Percentiles rank a stretch among this genome's conserved stretches.
phyloP scores from a whole-genome alignment of 2,888 invertebrate species.

The Drosophila seclusa region DNA sequence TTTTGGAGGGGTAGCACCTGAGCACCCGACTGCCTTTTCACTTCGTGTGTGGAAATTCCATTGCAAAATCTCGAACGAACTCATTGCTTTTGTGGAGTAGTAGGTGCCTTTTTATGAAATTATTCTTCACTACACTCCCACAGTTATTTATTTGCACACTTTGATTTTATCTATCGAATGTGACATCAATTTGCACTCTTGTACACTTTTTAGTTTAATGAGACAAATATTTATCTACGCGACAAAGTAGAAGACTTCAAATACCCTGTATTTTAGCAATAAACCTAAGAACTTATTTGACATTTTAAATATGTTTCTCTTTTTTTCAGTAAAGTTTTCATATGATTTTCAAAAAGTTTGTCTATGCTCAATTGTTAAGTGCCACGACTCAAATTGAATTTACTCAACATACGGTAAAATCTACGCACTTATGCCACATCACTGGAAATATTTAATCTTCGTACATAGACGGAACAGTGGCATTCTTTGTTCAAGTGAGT shows the following conservation, averaged over 20 bases:
- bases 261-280: neutral
- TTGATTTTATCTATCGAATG: constrained; percentile 28
- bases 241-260: neutral
- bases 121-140: neutral
- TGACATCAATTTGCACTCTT: constrained; percentile 67
- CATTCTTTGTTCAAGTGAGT: constrained; percentile 49
- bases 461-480: constrained; percentile 38
- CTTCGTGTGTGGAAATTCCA: constrained; percentile 29
- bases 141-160: neutral
- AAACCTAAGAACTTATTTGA: neutral
- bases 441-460: constrained; percentile 11
- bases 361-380: neutral
- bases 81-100: neutral
- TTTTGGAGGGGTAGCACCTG: constrained; percentile 9
- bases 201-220: neutral
- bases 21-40: neutral
- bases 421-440: constrained; percentile 6
- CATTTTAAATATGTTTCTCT: too few species aligned
- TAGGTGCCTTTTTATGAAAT: constrained; percentile 1
- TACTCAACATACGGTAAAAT: neutral
- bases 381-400: neutral
- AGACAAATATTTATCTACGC: neutral
- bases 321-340: too few species aligned
- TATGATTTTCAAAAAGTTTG: neutral
- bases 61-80: constrained; percentile 2